Evolutionary conservation across 2,797 vertebrate species (phyloP).

Genomic region (Arnoldichthys spilopterus): DNA sequence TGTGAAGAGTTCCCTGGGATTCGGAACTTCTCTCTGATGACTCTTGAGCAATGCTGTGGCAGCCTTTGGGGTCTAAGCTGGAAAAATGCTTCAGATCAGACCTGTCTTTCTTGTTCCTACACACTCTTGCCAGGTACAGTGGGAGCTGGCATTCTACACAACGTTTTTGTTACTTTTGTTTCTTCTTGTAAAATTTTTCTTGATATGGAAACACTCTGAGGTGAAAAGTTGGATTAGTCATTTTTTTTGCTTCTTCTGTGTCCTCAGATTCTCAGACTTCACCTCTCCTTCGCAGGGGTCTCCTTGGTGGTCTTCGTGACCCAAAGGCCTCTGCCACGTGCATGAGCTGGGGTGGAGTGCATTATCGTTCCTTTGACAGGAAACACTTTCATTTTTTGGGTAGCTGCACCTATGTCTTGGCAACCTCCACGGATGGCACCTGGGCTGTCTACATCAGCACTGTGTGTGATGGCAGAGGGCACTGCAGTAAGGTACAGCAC

Average conservation of each 20-base stretch:
- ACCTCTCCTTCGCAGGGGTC: slow-evolving; percentile 67
- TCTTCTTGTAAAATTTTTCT: not conserved
- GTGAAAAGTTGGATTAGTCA: not conserved
- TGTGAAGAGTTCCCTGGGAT: slow-evolving; percentile 76
- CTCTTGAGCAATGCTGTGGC: slow-evolving; percentile 84
- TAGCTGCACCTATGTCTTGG: slow-evolving; percentile 85
- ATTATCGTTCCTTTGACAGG: slow-evolving; percentile 87
- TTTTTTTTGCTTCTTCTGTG: not conserved
- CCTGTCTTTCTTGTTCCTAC: slow-evolving; percentile 83
- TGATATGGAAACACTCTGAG: too few relatives aligned
- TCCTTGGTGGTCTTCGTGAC: slow-evolving; percentile 64
- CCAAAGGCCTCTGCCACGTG: slow-evolving; percentile 78
- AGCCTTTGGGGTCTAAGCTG: slow-evolving; percentile 86
- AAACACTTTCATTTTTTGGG: slow-evolving; percentile 87
- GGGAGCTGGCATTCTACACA: not conserved
- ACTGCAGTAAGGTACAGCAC: slow-evolving; percentile 79
- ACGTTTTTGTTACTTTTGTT: not conserved
- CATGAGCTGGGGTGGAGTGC: slow-evolving; percentile 83
- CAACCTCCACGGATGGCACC: slow-evolving; percentile 78
- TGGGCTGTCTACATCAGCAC: slow-evolving; percentile 82
- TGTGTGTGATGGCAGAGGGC: slow-evolving; percentile 66
- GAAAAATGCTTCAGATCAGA: slow-evolving; percentile 76
- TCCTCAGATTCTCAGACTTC: slow-evolving; percentile 71
- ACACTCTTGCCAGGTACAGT: slow-evolving; percentile 74
- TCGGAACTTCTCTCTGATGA: slow-evolving; percentile 77